phyloP scores from a whole-genome alignment of 2,888 invertebrate genomes.

The Altica lythri region DNA sequence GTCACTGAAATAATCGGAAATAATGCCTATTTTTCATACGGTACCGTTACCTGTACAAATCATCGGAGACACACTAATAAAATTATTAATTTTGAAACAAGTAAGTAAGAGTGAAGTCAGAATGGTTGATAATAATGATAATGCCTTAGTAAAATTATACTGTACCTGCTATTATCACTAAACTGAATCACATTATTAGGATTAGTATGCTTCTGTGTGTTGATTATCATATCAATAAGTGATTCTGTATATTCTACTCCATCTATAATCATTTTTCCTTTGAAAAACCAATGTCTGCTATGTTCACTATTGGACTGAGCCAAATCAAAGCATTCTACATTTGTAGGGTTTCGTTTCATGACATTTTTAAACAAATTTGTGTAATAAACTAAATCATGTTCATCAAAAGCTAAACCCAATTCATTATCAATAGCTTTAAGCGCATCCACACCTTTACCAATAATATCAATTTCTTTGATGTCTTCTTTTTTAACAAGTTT shows the following conservation, averaged over 20 bases:
- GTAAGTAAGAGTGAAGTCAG: too few species aligned
- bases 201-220: conserved; percentile 85
- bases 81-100: too few species aligned
- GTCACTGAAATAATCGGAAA: too few species aligned
- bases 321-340: conserved; percentile 96
- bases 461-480: conserved; percentile 85
- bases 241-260: conserved; percentile 78
- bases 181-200: conserved; percentile 96
- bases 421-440: conserved; percentile 70
- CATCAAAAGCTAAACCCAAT: conserved; percentile 85
- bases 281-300: conserved; percentile 98
- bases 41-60: too few species aligned
- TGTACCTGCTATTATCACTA: conserved; percentile 94
- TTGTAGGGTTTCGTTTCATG: conserved; percentile 90
- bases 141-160: too few species aligned
- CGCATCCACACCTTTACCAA: conserved; percentile 75
- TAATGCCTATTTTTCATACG: too few species aligned
- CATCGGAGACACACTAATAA: too few species aligned
- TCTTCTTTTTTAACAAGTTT: conserved; percentile 68
- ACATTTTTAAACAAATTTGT: conserved; percentile 82
- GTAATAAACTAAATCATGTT: conserved; percentile 91
- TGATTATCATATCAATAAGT: conserved; percentile 89
- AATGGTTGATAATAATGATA: too few species aligned
- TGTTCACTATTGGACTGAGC: conserved; percentile 99
- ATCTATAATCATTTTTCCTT: conserved; percentile 86